Base-by-base conservation (phyloP, 2,888 invertebrate species). In the Oscheius sp. region DNA sequence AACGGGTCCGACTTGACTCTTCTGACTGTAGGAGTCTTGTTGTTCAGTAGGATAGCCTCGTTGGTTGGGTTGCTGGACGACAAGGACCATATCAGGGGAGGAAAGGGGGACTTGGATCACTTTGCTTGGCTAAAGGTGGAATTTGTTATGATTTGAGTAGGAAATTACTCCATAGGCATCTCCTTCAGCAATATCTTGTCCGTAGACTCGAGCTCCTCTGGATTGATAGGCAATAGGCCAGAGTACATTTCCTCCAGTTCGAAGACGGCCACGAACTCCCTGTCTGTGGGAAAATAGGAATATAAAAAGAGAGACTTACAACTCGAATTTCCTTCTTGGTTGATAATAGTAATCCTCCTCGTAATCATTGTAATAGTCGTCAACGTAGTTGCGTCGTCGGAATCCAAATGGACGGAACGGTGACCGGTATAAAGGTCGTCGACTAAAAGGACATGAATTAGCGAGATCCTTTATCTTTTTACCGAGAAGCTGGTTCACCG, bases 341-440 rank as follows among this genome's bases (percentile, higher is more conserved):
- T 28, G 47, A 17, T 69, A 62, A 41, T 33, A 44, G 45, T 30
- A n/a, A 8, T 59, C 59, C 9, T 75, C 72, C 41, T 75, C 72
- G 30, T 75, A 71, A 57, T 75, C 72, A 30, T 72, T 68, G 32
- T 61, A 44, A 50, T 73, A 75, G 56, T 70, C 70, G 45, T 75
- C 72, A 3, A 70, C 28, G 61, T 68, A 50, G 22, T 54, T 54
- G 6, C 54, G n/a, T 33, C 54, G n/a, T 5, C 54, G 54, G 33
- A 54, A 33, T 20, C 54, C 54, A 24, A 54, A 54, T 33, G 54
- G 54, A 9, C 54, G 54, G 54, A 54, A 54, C n/a, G 54, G 54
- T 12, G 54, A 54, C 5, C 54, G 54, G 33, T 54, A 54, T 14
- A 54, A 24, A n/a, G 54, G 32, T 9, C 32, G 54, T 9, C 54